Percentiles rank a stretch among this genome's conserved stretches.
Conservation (phyloP, 2,797 vertebrate genomes). For the Coregonus suidteri region DNA sequence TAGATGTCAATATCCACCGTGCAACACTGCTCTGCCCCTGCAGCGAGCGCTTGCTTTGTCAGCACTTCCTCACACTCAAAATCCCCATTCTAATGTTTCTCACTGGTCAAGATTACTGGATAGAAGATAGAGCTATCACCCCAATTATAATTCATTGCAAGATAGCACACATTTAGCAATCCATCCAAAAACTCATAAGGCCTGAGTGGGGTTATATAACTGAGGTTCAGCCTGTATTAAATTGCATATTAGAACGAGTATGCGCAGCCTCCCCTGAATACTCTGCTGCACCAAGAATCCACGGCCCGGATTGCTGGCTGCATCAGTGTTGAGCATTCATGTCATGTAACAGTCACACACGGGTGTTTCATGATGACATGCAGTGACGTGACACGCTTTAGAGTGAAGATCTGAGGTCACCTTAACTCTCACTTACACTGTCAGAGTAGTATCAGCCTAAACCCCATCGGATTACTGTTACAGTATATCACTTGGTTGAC, state of each 20-base stretch:
- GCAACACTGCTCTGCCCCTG: conserved; percentile 21
- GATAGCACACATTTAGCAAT: background rate
- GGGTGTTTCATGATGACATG: background rate
- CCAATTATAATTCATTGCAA: conserved; percentile 21
- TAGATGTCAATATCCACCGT: conserved; percentile 10
- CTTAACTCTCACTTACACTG: conserved; percentile 4
- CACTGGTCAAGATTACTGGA: conserved; percentile 18
- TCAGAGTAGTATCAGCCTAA: background rate
- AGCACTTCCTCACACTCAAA: conserved; percentile 42
- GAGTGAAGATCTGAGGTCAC: background rate
- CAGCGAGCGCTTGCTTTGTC: conserved; percentile 39
- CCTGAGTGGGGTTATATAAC: background rate
- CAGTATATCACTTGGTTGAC: background rate
- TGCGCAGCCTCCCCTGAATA: background rate
- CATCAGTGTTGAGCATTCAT: background rate
- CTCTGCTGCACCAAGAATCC: background rate
- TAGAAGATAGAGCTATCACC: background rate
- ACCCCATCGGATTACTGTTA: background rate
- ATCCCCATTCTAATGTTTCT: conserved; percentile 3
- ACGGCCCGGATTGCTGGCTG: background rate
- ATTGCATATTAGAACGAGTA: background rate
- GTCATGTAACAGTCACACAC: background rate
- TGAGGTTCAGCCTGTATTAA: conserved; percentile 15
- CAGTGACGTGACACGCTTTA: background rate
- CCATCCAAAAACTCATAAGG: no score